Conservation (phyloP, 2,113 vertebrate genomes). For the Megaceryle torquata region DNA sequence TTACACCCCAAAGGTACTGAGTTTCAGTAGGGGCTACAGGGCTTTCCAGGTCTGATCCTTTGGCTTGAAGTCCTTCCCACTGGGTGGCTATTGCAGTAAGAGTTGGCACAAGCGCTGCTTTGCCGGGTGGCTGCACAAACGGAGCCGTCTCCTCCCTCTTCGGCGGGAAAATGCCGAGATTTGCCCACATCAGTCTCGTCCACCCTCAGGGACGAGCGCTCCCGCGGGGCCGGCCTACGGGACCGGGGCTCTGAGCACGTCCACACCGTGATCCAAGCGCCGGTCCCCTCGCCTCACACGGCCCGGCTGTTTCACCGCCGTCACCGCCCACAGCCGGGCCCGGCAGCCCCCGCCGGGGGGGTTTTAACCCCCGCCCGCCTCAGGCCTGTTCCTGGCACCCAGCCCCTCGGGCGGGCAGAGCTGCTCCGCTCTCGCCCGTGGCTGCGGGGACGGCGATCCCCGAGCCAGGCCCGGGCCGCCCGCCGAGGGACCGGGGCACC, state of each 20-base stretch:
- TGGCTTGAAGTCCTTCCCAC: neutral
- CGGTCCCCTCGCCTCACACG: neutral
- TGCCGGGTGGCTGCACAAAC: fast-evolving
- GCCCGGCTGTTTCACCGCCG: neutral
- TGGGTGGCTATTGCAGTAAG: fast-evolving
- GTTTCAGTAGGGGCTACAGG: neutral
- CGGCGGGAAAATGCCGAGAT: fast-evolving
- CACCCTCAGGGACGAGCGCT: neutral
- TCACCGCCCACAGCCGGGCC: fast-evolving
- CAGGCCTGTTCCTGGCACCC: no score
- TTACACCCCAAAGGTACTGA: neutral
- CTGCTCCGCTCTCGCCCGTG: no score
- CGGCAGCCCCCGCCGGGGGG: neutral
- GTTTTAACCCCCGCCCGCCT: neutral
- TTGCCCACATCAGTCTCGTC: neutral
- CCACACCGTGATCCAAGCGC: neutral
- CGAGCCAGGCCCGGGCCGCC: neutral
- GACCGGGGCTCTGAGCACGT: fast-evolving
- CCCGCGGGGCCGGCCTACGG: neutral
- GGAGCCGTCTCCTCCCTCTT: neutral
- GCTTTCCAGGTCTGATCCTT: neutral
- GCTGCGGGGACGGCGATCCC: no score
- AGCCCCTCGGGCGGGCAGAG: no score
- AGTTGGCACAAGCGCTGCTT: neutral
- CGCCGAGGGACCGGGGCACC: no score